Conservation (phyloP, 2,113 vertebrate species). For the Ginglymostoma cirratum region DNA sequence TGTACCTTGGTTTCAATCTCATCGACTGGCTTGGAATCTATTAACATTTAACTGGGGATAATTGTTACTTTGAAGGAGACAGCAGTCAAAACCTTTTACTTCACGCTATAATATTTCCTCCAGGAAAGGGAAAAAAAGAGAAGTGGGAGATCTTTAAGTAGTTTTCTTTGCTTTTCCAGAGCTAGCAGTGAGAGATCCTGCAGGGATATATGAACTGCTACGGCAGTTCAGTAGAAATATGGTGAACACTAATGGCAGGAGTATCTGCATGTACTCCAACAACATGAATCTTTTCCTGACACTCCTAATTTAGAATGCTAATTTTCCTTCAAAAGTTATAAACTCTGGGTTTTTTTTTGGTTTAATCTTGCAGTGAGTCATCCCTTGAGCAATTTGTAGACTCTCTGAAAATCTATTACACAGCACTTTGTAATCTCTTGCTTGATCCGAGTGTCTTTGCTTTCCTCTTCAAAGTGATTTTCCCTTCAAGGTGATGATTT, state of each 20-base stretch:
- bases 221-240: neutral
- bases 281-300: neutral
- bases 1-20: no score
- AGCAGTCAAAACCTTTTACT: neutral
- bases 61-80: neutral
- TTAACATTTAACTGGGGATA: neutral
- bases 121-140: neutral
- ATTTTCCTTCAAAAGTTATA: slow-evolving; percentile 13
- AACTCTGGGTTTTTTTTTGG: neutral
- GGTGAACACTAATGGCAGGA: neutral
- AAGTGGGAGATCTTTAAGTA: neutral
- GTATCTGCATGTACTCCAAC: neutral
- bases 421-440: neutral
- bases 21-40: no score
- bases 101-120: neutral
- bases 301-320: slow-evolving; percentile 27
- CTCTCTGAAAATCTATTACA: neutral
- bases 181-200: neutral
- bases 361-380: neutral
- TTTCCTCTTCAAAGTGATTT: neutral
- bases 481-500: neutral
- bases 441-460: neutral
- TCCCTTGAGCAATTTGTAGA: neutral
- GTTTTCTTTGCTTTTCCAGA: neutral
- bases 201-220: neutral